Percentiles rank a stretch among this genome's conserved stretches.
Conservation (phyloP, 2,113 vertebrate genomes). For the Puntigrus tetrazona region DNA sequence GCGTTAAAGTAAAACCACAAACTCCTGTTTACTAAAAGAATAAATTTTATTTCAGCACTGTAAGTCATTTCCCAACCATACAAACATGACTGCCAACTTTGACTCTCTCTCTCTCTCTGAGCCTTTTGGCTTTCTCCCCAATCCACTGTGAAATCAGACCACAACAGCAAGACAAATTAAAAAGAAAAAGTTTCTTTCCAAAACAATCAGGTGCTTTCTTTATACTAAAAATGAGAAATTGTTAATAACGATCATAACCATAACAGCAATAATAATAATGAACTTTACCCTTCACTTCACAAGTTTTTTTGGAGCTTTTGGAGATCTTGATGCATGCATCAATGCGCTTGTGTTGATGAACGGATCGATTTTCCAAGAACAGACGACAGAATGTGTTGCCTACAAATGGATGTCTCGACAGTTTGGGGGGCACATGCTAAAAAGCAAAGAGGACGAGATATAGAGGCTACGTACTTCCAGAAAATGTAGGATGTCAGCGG, state of each 20-base stretch:
- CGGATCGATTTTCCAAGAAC: constrained; percentile 45
- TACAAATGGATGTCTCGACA: constrained; percentile 47
- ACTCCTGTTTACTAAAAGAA: constrained; percentile 81
- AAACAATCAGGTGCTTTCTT: constrained; percentile 81
- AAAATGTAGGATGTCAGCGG: constrained; percentile 33
- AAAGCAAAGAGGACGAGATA: constrained; percentile 40
- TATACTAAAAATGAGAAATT: constrained; percentile 82
- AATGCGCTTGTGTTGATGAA: constrained; percentile 58
- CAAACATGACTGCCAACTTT: constrained; percentile 81
- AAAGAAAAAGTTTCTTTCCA: constrained; percentile 70
- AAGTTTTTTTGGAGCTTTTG: constrained; percentile 63
- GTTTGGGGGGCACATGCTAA: constrained; percentile 40
- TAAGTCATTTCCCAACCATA: constrained; percentile 84
- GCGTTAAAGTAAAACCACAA: constrained; percentile 3
- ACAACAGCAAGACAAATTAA: constrained; percentile 79
- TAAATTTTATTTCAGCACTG: constrained; percentile 88
- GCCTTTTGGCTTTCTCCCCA: constrained; percentile 71
- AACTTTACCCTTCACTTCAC: constrained; percentile 77
- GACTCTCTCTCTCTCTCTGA: constrained; percentile 65
- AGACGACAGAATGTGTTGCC: constrained; percentile 59
- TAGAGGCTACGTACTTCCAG: constrained; percentile 26
- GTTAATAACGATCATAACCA: constrained; percentile 79
- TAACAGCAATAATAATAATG: constrained; percentile 81
- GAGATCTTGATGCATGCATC: constrained; percentile 65
- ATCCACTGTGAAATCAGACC: constrained; percentile 79